phyloP scores from a whole-genome alignment of 1,140 invertebrate genomes.

The Gonioctena quinquepunctata region DNA sequence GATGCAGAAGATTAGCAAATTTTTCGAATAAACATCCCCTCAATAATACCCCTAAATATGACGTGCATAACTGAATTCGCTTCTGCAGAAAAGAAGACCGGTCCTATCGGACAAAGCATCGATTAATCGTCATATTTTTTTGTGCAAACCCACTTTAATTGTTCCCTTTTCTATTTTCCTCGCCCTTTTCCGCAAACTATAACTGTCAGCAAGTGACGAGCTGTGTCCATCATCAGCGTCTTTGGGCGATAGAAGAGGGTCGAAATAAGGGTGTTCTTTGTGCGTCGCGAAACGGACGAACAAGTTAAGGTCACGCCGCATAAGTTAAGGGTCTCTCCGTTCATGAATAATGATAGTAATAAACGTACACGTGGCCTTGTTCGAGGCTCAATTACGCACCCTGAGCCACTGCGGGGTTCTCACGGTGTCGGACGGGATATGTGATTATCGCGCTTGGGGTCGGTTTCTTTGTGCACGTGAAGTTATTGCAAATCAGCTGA shows the following conservation, averaged over 20 bases:
- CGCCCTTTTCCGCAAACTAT: constrained; percentile 19
- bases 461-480: too few relatives aligned
- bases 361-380: constrained; percentile 2
- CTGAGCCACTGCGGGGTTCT: not conserved
- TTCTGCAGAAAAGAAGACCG: constrained; percentile 1
- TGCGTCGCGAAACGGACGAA: not conserved
- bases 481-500: too few relatives aligned
- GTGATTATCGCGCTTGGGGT: not conserved
- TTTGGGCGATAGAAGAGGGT: not conserved
- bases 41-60: not conserved
- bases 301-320: constrained; percentile 20
- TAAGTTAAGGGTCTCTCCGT: not conserved
- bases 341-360: constrained; percentile 20
- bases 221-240: constrained; percentile 3
- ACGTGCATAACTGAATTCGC: not conserved
- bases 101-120: not conserved
- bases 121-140: constrained; percentile 8
- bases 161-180: not conserved
- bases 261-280: not conserved
- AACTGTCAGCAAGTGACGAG: constrained; percentile 21
- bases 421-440: not conserved
- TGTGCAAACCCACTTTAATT: not conserved
- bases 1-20: not conserved
- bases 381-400: constrained; percentile 13
- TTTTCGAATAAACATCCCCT: not conserved